These are phyloP conservation scores for Candidula unifasciata DNA, from an alignment of 2,888 invertebrate species.

Conservation along the genomic window DNA sequence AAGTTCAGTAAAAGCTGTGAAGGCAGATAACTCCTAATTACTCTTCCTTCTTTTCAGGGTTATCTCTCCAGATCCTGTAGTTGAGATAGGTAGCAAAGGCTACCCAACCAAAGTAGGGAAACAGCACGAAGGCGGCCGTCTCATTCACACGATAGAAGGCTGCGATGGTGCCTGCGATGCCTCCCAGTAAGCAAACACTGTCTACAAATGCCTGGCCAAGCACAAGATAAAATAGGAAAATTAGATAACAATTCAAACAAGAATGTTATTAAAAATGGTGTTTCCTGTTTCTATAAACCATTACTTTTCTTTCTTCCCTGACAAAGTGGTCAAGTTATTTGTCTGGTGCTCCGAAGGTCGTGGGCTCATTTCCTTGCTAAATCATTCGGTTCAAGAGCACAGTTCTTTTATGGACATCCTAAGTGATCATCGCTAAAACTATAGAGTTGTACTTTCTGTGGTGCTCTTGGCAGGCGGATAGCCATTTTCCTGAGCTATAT, in stretches of 20 bases:
- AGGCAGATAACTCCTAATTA: background rate
- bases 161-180: conserved; percentile 67
- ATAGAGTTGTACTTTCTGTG: too few species aligned
- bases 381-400: too few species aligned
- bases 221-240: conserved; percentile 37
- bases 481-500: too few species aligned
- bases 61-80: conserved; percentile 78
- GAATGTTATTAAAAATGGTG: too few species aligned
- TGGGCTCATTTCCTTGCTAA: too few species aligned
- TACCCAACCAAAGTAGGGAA: conserved; percentile 88
- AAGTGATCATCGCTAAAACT: too few species aligned
- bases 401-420: too few species aligned
- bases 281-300: too few species aligned
- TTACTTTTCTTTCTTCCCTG: too few species aligned
- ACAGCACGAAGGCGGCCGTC: conserved; percentile 83
- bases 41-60: conserved; percentile 55
- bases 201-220: conserved; percentile 67
- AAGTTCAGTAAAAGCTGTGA: background rate
- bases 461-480: too few species aligned
- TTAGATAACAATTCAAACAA: background rate
- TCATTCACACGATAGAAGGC: conserved; percentile 80
- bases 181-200: conserved; percentile 66
- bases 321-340: too few species aligned
- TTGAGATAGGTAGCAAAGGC: conserved; percentile 85
- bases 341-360: too few species aligned